These are phyloP conservation scores for Potamilus streckersoni DNA, from an alignment of 1,140 invertebrate genomes.

Conservation along the genomic window DNA sequence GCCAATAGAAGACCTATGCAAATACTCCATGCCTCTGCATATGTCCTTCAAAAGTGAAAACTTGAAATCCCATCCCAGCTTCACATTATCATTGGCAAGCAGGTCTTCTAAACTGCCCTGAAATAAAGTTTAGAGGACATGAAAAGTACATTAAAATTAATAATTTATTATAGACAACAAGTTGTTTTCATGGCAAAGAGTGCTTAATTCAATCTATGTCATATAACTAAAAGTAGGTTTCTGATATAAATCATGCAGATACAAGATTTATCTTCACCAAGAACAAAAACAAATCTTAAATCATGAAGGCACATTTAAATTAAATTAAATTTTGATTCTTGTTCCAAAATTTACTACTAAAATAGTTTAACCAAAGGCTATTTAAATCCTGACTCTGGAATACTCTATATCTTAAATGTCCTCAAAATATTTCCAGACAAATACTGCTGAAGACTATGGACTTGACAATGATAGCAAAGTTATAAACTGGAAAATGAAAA, in stretches of 20 bases:
- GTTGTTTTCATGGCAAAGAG: too few species aligned
- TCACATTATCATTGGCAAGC: slow-evolving; percentile 28
- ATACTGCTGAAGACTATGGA: too few species aligned
- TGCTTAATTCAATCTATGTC: not conserved
- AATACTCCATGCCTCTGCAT: slow-evolving; percentile 61
- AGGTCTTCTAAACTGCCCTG: slow-evolving; percentile 45
- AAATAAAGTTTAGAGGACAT: slow-evolving; percentile 4
- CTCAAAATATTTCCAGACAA: too few species aligned
- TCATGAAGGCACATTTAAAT: not conserved
- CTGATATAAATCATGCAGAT: not conserved
- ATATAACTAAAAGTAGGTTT: not conserved
- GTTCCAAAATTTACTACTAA: not conserved
- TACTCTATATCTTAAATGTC: too few species aligned
- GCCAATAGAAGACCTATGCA: slow-evolving; percentile 86
- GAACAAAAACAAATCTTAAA: not conserved
- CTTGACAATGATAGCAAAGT: too few species aligned
- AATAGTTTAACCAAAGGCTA: too few species aligned
- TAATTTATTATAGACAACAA: too few species aligned
- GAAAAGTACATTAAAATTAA: not conserved
- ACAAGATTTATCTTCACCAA: not conserved
- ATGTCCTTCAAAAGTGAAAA: slow-evolving; percentile 38
- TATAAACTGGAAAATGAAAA: too few species aligned
- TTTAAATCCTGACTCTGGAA: too few species aligned
- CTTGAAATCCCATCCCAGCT: slow-evolving; percentile 42
- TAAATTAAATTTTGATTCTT: too few species aligned